Evolutionary conservation across 2,113 vertebrate species (phyloP).

Genomic region (Scatophagus argus): DNA sequence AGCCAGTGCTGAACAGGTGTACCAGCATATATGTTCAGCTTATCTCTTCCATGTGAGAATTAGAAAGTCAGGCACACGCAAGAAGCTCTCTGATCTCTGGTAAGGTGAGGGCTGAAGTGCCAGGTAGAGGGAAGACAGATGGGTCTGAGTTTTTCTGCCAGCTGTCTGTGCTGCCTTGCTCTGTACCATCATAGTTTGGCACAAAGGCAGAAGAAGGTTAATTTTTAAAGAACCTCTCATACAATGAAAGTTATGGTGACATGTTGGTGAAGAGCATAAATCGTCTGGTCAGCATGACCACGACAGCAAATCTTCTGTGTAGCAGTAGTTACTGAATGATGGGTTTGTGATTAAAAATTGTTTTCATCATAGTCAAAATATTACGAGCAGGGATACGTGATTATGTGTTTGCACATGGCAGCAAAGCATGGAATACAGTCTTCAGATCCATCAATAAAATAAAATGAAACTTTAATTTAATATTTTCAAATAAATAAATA

Average conservation of each 20-base stretch:
- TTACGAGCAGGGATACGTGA: constrained; percentile 2
- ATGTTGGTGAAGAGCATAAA: constrained; percentile 51
- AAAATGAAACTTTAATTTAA: not conserved
- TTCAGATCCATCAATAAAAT: not conserved
- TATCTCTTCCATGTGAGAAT: constrained; percentile 62
- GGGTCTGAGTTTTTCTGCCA: constrained; percentile 61
- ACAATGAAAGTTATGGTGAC: constrained; percentile 47
- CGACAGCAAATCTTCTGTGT: constrained; percentile 7
- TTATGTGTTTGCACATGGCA: not conserved
- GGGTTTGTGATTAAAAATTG: constrained; percentile 8
- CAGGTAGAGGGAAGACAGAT: constrained; percentile 61
- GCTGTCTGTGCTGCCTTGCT: constrained; percentile 51
- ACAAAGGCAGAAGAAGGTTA: constrained; percentile 22
- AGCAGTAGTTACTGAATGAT: constrained; percentile 30
- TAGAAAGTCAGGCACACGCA: constrained; percentile 60
- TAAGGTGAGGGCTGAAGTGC: constrained; percentile 49
- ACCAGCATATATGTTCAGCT: constrained; percentile 61
- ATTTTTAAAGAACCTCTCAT: constrained; percentile 45
- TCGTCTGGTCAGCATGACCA: constrained; percentile 36
- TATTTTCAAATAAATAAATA: too few relatives aligned
- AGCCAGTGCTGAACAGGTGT: constrained; percentile 66
- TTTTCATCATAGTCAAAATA: constrained; percentile 32
- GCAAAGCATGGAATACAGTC: not conserved
- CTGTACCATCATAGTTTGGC: constrained; percentile 36
- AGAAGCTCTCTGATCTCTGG: constrained; percentile 66